These are phyloP conservation scores for Muscicapa comitata DNA, from an alignment of 2,797 vertebrate species.

Conservation along the genomic window DNA sequence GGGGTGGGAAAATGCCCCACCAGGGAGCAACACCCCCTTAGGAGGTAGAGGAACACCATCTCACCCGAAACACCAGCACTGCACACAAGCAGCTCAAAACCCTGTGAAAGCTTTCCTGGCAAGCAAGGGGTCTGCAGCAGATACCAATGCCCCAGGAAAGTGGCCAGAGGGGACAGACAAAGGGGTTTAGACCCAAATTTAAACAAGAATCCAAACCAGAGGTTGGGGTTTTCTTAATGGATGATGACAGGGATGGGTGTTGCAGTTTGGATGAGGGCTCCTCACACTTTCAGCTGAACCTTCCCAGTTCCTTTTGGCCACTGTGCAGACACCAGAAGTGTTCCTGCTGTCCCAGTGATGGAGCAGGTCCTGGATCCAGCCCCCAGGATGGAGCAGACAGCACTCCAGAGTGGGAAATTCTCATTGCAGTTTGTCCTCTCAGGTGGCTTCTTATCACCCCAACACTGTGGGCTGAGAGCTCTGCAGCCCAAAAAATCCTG, in stretches of 20 bases:
- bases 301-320: fast-evolving
- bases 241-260: fast-evolving
- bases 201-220: neutral
- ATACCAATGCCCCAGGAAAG: fast-evolving
- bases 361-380: neutral
- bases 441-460: neutral
- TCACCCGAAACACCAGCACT: fast-evolving
- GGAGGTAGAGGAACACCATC: fast-evolving
- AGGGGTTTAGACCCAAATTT: neutral
- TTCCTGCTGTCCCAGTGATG: neutral
- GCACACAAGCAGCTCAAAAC: neutral
- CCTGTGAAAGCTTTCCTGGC: neutral
- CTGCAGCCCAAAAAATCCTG: neutral
- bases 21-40: neutral
- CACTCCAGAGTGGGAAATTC: fast-evolving
- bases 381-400: fast-evolving
- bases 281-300: neutral
- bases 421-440: fast-evolving
- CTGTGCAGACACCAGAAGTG: neutral
- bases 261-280: neutral
- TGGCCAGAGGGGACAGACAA: neutral
- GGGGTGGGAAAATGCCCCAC: neutral
- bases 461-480: neutral
- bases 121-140: neutral
- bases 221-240: neutral